These are phyloP conservation scores for Teleopsis dalmanni DNA, from an alignment of 1,140 invertebrate genomes.

Conservation along the genomic window DNA sequence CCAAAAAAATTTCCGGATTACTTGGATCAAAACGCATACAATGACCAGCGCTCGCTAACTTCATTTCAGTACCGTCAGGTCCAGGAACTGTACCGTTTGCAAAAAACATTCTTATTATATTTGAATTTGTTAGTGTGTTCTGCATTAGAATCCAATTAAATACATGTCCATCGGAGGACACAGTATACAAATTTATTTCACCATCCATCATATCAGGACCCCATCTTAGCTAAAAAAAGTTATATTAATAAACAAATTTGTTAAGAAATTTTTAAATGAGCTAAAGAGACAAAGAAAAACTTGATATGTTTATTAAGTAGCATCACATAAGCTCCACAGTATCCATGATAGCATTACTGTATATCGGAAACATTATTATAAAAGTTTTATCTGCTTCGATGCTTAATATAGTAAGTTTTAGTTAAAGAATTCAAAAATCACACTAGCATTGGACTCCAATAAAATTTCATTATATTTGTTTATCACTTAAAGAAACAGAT, in stretches of 20 bases:
- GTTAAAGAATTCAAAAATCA: too few species aligned
- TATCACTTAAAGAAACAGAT: too few species aligned
- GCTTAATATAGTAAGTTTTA: too few species aligned
- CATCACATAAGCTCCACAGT: too few species aligned
- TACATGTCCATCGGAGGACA: slow-evolving; percentile 76
- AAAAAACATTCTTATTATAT: slow-evolving; percentile 62
- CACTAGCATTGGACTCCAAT: too few species aligned
- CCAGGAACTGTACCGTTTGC: slow-evolving; percentile 59
- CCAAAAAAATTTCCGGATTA: slow-evolving; percentile 70
- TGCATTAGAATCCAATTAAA: slow-evolving; percentile 84
- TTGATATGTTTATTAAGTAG: too few species aligned
- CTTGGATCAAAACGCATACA: slow-evolving; percentile 81
- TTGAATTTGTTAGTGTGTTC: slow-evolving; percentile 65
- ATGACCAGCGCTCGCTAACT: slow-evolving; percentile 70
- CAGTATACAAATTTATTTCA: slow-evolving; percentile 80
- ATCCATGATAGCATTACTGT: too few species aligned
- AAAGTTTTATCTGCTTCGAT: too few species aligned
- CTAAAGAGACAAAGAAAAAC: too few species aligned
- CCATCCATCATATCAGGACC: slow-evolving; percentile 63
- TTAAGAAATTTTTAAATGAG: neutral
- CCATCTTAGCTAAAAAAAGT: slow-evolving; percentile 52
- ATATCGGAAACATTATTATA: too few species aligned
- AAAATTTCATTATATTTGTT: too few species aligned
- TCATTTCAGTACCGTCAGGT: slow-evolving; percentile 65
- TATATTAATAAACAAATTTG: too few species aligned